Conservation (phyloP, 2,797 vertebrate species). For the Arvicola amphibius region DNA sequence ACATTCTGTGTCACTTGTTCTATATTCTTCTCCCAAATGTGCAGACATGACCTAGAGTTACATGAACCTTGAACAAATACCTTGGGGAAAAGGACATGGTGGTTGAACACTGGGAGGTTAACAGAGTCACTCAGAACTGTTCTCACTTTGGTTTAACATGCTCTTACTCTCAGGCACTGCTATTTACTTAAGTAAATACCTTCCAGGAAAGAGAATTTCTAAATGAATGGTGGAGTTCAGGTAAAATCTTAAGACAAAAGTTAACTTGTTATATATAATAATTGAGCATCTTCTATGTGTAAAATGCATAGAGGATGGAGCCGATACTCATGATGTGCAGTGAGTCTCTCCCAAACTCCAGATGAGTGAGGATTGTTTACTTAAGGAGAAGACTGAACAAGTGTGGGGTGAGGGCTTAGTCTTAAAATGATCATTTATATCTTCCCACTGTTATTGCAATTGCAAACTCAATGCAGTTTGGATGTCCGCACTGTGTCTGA, state of each 20-base stretch:
- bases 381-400: neutral
- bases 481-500: neutral
- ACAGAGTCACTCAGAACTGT: neutral
- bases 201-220: neutral
- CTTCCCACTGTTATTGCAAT: neutral
- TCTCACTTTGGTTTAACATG: neutral
- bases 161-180: neutral
- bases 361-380: neutral
- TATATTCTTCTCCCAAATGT: neutral
- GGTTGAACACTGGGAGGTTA: neutral
- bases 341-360: neutral
- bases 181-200: neutral
- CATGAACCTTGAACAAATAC: neutral
- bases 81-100: neutral
- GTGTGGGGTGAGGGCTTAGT: neutral
- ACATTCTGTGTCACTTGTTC: too few relatives aligned
- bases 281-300: neutral
- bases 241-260: constrained; percentile 16
- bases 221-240: neutral
- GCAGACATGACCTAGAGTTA: neutral
- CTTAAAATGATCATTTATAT: neutral
- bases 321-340: neutral
- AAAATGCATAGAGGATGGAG: neutral
- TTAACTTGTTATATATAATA: neutral
- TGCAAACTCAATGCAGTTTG: neutral